These are phyloP conservation scores for Nothoprocta pentlandii DNA, from an alignment of 2,113 vertebrate genomes.

Conservation along the genomic window DNA sequence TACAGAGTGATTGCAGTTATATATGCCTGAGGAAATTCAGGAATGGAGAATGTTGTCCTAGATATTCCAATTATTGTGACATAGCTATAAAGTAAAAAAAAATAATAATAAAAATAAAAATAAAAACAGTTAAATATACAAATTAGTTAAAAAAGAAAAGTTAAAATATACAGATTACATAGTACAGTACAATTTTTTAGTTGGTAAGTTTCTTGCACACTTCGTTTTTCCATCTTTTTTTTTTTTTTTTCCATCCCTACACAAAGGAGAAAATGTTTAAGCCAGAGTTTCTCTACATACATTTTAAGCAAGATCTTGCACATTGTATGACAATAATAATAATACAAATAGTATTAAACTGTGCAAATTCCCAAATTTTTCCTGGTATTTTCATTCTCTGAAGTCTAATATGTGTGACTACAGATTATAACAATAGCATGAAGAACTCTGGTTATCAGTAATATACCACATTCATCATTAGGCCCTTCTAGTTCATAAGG, in stretches of 20 bases:
- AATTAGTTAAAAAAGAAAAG: no score
- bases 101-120: no score
- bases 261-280: not conserved
- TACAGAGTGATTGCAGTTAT: conserved; percentile 46
- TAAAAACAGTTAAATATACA: no score
- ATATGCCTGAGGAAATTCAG: conserved; percentile 61
- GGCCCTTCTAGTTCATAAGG: not conserved
- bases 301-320: not conserved
- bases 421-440: not conserved
- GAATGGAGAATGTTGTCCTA: conserved; percentile 5
- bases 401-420: not conserved
- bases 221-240: not conserved
- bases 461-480: rapidly evolving
- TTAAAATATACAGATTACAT: not conserved
- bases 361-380: not conserved
- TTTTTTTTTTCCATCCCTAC: not conserved
- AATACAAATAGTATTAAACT: not conserved
- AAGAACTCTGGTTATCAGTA: not conserved
- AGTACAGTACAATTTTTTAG: not conserved
- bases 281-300: not conserved
- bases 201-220: not conserved
- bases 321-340: not conserved
- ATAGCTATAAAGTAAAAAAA: not conserved
- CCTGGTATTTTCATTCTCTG: not conserved
- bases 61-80: conserved; percentile 28